These are phyloP conservation scores for Ivindomyrus marchei DNA, from an alignment of 2,113 vertebrate species.

Conservation along the genomic window DNA sequence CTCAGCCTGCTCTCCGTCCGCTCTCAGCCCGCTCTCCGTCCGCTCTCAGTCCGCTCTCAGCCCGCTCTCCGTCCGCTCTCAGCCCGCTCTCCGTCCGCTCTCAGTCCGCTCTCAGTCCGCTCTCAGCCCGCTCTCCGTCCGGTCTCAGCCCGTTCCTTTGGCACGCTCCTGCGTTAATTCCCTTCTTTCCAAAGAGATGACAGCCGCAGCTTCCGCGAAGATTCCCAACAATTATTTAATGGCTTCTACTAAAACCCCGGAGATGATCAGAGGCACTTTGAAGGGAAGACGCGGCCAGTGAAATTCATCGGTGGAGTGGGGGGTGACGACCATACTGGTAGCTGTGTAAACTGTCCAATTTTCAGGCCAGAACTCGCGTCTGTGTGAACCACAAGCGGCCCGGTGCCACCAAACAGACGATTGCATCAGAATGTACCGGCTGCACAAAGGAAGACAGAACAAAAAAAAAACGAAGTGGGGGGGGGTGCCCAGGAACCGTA, in stretches of 20 bases:
- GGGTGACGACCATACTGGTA: background rate
- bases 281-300: background rate
- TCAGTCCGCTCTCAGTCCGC: too few relatives aligned
- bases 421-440: conserved; percentile 7
- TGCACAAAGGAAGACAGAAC: conserved; percentile 32
- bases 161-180: background rate
- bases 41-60: too few relatives aligned
- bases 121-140: background rate
- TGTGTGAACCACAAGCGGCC: conserved; percentile 9
- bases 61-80: too few relatives aligned
- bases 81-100: too few relatives aligned
- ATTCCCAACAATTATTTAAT: conserved; percentile 10
- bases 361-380: conserved; percentile 13
- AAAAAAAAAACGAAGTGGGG: background rate
- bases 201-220: background rate
- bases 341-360: conserved; percentile 10
- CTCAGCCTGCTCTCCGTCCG: too few relatives aligned
- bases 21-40: too few relatives aligned
- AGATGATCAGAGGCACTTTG: background rate
- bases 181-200: background rate
- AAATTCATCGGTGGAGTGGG: background rate
- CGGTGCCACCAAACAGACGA: conserved; percentile 25
- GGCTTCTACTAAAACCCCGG: conserved; percentile 4
- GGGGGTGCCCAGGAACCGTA: conserved; percentile 28
- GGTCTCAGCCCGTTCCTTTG: background rate